Evolutionary conservation across 1,140 invertebrate species (phyloP), one percentile per base, ranked within the genome.

Genomic region (Cotesia chilonis): DNA sequence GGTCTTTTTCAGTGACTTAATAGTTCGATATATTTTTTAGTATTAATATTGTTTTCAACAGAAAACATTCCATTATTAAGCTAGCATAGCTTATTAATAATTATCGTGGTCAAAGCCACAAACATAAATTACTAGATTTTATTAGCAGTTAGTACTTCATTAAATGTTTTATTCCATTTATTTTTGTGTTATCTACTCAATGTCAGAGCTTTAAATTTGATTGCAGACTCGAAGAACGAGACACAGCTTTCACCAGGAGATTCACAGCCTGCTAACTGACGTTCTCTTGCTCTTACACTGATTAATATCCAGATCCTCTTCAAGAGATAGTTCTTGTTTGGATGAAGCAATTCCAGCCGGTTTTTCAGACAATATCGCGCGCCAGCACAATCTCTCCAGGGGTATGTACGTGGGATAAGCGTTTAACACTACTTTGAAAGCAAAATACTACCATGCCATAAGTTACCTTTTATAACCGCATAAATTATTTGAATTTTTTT

Each of bases 291-390:
- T 47, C 41, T 36, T 17, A 17, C n/a, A 17, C 77, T 79, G 80
- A 85, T 84, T 80, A 83, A 84, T 84, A 82, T 79, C 79, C 77
- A 83, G 79, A 82, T 84, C 76, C 77, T 75, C 78, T 76, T 72
- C 74, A 66, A 75, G 64, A 80, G 79, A 81, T 81, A 78, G 78
- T 82, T 84, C 80, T 81, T 81, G 80, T 81, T 82, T 76, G 78
- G 80, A 85, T 83, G 81, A 85, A 84, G 81, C 81, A 81, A 83
- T 86, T 86, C 78, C 72, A 81, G 79, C 77, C 79, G 77, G 80
- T 82, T 81, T 81, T 83, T 83, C 78, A 78, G 77, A 80, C 78
- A 78, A 80, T 81, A 82, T 79, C 78, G 77, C 78, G 77, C 78
- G 72, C 78, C 60, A 74, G 63, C 63, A 75, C 70, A 71, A 77